Conservation (phyloP, 1,140 invertebrate species). For the Homalodisca vitripennis region DNA sequence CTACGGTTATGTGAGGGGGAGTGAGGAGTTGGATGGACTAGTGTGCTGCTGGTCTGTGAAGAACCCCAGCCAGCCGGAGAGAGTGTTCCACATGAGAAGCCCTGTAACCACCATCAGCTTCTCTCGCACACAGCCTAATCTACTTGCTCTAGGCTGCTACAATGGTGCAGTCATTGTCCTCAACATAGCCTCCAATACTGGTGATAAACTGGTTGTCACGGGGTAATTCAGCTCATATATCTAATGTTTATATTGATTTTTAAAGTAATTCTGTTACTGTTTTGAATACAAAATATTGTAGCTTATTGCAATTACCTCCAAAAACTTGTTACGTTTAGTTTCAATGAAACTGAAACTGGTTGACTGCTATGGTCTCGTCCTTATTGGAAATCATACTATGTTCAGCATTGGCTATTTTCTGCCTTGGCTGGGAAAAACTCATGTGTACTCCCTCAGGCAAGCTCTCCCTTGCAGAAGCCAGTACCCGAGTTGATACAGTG, state of each 20-base stretch:
- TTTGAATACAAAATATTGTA: no score
- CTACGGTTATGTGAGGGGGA: slow-evolving; percentile 34
- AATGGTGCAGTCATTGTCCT: slow-evolving; percentile 55
- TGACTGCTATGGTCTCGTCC: no score
- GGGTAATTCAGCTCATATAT: slow-evolving; percentile 15
- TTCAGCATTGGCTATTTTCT: no score
- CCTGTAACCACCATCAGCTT: slow-evolving; percentile 55
- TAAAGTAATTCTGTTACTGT: no score
- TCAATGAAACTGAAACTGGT: no score
- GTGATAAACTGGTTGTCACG: slow-evolving; percentile 28
- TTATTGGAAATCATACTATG: no score
- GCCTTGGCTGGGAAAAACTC: no score
- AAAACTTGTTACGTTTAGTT: no score
- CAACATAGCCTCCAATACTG: slow-evolving; percentile 41
- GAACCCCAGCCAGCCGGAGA: slow-evolving; percentile 57
- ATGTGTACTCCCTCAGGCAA: no score
- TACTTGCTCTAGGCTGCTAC: slow-evolving; percentile 54
- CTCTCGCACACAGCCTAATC: slow-evolving; percentile 47
- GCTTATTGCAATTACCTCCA: no score
- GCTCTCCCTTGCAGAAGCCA: no score
- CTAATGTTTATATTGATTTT: background rate
- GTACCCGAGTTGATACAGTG: no score
- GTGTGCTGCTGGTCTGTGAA: slow-evolving; percentile 56
- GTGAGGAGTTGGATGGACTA: slow-evolving; percentile 44
- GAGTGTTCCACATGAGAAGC: slow-evolving; percentile 50